phyloP scores from a whole-genome alignment of 2,113 vertebrate species.

The Rattus norvegicus region DNA sequence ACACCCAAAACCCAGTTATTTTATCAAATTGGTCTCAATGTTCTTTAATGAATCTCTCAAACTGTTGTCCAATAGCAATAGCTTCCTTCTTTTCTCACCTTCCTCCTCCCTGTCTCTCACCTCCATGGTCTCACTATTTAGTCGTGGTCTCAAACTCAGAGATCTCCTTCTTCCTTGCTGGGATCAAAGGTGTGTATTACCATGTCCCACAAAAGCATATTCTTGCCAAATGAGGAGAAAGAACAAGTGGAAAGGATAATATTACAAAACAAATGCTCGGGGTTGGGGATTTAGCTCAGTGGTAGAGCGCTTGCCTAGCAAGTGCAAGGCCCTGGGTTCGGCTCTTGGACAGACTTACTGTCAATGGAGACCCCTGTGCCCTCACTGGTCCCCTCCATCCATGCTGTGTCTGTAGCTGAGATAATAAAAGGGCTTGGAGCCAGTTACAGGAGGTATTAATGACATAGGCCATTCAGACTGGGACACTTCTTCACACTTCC shows the following conservation, averaged over 20 bases:
- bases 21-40: background rate
- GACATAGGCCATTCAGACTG: background rate
- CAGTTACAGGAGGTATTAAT: background rate
- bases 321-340: no score
- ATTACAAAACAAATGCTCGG: background rate
- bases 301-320: no score
- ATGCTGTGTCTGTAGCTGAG: background rate
- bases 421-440: background rate
- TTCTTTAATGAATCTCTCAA: background rate
- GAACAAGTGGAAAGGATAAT: background rate
- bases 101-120: background rate
- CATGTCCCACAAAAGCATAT: background rate
- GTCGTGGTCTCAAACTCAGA: background rate
- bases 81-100: background rate
- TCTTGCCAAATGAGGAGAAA: background rate
- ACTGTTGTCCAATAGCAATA: background rate
- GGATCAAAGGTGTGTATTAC: background rate
- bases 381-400: background rate
- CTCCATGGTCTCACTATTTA: background rate
- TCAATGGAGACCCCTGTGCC: background rate
- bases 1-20: background rate
- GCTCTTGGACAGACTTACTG: background rate
- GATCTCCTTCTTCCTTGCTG: background rate
- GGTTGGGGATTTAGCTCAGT: no score
- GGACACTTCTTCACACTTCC: background rate